phyloP scores from a whole-genome alignment of 2,113 vertebrate species.

The Nesogale talazaci region DNA sequence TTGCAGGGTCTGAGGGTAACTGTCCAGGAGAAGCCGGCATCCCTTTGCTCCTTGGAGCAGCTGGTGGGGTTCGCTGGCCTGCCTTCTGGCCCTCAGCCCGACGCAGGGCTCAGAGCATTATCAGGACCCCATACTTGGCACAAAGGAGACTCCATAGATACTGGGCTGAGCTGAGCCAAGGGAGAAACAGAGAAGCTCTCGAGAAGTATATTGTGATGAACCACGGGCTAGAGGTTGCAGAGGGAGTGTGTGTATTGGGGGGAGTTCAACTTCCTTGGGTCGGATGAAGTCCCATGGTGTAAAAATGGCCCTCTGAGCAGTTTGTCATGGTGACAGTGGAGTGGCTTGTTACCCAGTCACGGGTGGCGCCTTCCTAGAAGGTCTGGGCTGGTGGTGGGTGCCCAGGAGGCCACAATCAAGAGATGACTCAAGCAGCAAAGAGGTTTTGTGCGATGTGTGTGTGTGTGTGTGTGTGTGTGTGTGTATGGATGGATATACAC shows the following conservation, averaged over 20 bases:
- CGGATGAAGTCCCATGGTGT: not conserved
- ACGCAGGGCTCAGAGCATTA: too few species aligned
- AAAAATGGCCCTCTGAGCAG: not conserved
- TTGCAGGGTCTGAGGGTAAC: too few species aligned
- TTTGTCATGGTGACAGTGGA: not conserved
- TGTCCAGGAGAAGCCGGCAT: too few species aligned
- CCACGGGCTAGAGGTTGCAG: not conserved
- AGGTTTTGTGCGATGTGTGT: too few species aligned
- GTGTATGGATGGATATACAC: not conserved
- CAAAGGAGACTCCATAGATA: not conserved
- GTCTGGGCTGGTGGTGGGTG: not conserved
- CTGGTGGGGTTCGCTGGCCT: too few species aligned
- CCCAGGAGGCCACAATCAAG: not conserved
- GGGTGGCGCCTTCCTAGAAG: not conserved
- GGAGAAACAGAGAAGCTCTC: not conserved
- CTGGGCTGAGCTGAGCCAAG: not conserved
- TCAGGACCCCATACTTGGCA: not conserved
- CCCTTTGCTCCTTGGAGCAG: too few species aligned
- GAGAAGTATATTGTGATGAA: not conserved
- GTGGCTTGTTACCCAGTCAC: not conserved
- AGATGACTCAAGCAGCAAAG: not conserved
- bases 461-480: not conserved
- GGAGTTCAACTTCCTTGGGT: not conserved
- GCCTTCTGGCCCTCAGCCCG: too few species aligned
- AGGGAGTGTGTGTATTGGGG: too few species aligned